Percentiles rank a stretch among this genome's conserved stretches.
Conservation (phyloP, 1,140 invertebrate species). For the Sweltsa coloradensis region DNA sequence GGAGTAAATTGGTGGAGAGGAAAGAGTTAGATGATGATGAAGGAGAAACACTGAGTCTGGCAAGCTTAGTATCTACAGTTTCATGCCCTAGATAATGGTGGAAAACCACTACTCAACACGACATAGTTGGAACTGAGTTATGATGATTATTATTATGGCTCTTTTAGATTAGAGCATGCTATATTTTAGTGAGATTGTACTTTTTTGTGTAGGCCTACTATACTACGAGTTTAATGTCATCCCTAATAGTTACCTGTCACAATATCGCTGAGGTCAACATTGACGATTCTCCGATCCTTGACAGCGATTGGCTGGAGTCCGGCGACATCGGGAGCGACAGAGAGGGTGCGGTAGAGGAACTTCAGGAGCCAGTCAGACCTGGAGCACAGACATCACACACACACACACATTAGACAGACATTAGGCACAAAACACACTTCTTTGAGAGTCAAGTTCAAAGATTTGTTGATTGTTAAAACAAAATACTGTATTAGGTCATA, state of each 20-base stretch:
- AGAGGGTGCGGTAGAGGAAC: conserved; percentile 51
- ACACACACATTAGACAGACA: no score
- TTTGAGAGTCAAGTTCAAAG: no score
- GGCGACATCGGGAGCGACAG: conserved; percentile 41
- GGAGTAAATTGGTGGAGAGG: no score
- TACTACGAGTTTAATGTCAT: not conserved
- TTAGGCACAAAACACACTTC: no score
- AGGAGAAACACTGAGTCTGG: no score
- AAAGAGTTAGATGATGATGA: no score
- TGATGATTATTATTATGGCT: not conserved
- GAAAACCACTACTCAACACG: conserved; percentile 5
- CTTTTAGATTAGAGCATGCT: not conserved
- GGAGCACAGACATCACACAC: no score
- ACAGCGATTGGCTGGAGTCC: conserved; percentile 44
- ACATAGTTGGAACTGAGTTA: no score
- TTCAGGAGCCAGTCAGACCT: conserved; percentile 54
- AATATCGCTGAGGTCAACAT: conserved; percentile 47
- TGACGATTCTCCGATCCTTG: conserved; percentile 39
- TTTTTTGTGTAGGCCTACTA: not conserved
- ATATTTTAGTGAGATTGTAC: not conserved
- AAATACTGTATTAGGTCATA: no score
- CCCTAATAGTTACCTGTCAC: conserved; percentile 30
- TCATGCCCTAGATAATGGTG: not conserved
- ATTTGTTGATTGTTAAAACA: no score
- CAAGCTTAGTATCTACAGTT: no score